A percentile compares a stretch with the other conserved stretches of the same genome.
These are phyloP conservation scores for Seira musarum DNA, from an alignment of 2,888 invertebrate genomes.

Conservation along the genomic window DNA sequence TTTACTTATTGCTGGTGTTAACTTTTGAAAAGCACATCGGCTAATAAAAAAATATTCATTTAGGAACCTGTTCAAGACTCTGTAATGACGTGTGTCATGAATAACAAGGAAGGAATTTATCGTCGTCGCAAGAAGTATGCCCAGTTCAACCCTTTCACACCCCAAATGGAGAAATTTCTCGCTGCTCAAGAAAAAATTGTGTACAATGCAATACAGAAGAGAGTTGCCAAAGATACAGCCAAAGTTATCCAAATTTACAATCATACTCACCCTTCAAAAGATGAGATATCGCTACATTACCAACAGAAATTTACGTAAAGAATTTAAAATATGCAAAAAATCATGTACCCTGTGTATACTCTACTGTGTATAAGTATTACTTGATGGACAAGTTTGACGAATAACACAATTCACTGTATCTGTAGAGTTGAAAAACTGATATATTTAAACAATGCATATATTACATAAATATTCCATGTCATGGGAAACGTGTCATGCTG, in stretches of 20 bases:
- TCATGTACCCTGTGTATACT: too few relatives aligned
- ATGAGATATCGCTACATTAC: slow-evolving; percentile 11
- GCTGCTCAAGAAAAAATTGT: slow-evolving; percentile 75
- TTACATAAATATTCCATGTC: too few relatives aligned
- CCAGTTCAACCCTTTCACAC: slow-evolving; percentile 80
- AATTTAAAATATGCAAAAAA: too few relatives aligned
- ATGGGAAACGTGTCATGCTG: too few relatives aligned
- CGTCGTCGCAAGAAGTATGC: slow-evolving; percentile 79
- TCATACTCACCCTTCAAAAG: slow-evolving; percentile 34
- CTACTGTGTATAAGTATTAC: too few relatives aligned
- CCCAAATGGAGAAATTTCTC: slow-evolving; percentile 76
- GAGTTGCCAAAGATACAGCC: slow-evolving; percentile 55
- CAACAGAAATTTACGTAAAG: too few relatives aligned
- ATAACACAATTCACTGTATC: too few relatives aligned
- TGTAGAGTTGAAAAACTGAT: too few relatives aligned
- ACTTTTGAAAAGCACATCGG: too few relatives aligned
- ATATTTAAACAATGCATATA: too few relatives aligned
- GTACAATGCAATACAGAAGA: slow-evolving; percentile 73
- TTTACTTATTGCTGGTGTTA: too few relatives aligned
- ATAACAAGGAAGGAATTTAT: slow-evolving; percentile 82
- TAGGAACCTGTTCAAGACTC: slow-evolving; percentile 70
- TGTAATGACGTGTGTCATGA: slow-evolving; percentile 77
- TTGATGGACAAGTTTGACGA: too few relatives aligned
- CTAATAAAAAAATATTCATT: background rate
- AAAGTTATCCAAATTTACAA: slow-evolving; percentile 49